A percentile compares a stretch with the other conserved stretches of the same genome.
phyloP scores from a whole-genome alignment of 2,797 vertebrate species.

The Clarias platycephalus region DNA sequence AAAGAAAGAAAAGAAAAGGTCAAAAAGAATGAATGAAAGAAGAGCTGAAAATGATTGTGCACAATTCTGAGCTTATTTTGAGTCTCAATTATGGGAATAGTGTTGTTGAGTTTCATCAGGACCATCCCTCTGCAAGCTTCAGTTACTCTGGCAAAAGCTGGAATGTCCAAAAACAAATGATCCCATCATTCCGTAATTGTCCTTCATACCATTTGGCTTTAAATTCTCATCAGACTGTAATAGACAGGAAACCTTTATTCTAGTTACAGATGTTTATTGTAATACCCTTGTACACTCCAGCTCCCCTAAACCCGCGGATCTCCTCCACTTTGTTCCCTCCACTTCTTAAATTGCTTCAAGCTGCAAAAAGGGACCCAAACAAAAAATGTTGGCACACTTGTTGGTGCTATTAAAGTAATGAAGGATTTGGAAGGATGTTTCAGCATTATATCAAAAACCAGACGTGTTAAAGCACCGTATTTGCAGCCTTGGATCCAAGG shows the following conservation, averaged over 20 bases:
- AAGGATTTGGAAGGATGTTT: constrained; percentile 35
- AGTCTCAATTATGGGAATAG: background rate
- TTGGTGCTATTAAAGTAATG: constrained; percentile 20
- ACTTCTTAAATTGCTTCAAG: constrained; percentile 10
- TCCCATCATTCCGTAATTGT: background rate
- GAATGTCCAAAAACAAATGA: background rate
- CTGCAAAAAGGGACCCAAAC: background rate
- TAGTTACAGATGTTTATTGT: background rate
- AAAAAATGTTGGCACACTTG: constrained; percentile 16
- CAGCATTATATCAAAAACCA: constrained; percentile 13
- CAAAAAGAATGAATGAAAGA: background rate
- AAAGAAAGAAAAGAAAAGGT: background rate
- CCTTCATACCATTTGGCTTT: background rate
- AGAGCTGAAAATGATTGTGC: background rate
- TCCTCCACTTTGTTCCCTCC: background rate
- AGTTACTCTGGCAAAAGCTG: no score
- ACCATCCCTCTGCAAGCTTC: background rate
- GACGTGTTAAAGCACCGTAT: constrained; percentile 21
- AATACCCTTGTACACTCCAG: background rate
- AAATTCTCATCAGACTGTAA: background rate
- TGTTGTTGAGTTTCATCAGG: background rate
- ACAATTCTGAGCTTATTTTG: background rate
- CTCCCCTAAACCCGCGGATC: background rate
- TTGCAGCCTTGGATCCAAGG: constrained; percentile 11
- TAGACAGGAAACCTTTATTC: background rate